These are phyloP conservation scores for Pantherophis guttatus DNA, from an alignment of 2,113 vertebrate species.

Conservation along the genomic window DNA sequence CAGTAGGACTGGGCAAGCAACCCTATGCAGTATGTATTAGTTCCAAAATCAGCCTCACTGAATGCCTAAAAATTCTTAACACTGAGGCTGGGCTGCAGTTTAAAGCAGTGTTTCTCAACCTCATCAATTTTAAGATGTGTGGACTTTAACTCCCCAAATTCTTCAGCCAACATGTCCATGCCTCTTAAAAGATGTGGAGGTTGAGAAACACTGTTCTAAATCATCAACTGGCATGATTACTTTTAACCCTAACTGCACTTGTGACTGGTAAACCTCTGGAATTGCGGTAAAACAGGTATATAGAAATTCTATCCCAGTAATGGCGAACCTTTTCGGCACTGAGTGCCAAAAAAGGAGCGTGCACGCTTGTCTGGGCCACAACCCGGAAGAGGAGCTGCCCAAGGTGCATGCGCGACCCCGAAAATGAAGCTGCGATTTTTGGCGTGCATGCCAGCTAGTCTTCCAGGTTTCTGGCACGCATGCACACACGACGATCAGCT, in stretches of 20 bases:
- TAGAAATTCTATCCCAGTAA: too few species aligned
- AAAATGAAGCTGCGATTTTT: too few species aligned
- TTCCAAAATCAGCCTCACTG: neutral
- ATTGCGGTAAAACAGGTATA: neutral
- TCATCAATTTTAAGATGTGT: neutral
- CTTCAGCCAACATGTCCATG: neutral
- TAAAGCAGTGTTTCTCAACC: neutral
- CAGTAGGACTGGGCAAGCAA: neutral
- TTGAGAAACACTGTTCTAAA: neutral
- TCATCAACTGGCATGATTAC: neutral
- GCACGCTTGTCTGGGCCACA: too few species aligned
- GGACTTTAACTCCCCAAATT: neutral
- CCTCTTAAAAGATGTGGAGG: neutral
- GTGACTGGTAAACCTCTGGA: neutral
- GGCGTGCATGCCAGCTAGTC: too few species aligned
- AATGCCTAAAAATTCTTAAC: neutral
- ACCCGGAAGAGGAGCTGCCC: too few species aligned
- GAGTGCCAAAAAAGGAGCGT: too few species aligned
- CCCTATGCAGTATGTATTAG: neutral
- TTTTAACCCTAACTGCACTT: neutral
- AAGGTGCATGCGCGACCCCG: too few species aligned
- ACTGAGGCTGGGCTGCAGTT: neutral
- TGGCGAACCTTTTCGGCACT: too few species aligned
- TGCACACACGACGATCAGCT: too few species aligned
- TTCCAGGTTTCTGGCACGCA: too few species aligned